Conservation (phyloP, 2,113 vertebrate species). For the Phrynocephalus versicolor region DNA sequence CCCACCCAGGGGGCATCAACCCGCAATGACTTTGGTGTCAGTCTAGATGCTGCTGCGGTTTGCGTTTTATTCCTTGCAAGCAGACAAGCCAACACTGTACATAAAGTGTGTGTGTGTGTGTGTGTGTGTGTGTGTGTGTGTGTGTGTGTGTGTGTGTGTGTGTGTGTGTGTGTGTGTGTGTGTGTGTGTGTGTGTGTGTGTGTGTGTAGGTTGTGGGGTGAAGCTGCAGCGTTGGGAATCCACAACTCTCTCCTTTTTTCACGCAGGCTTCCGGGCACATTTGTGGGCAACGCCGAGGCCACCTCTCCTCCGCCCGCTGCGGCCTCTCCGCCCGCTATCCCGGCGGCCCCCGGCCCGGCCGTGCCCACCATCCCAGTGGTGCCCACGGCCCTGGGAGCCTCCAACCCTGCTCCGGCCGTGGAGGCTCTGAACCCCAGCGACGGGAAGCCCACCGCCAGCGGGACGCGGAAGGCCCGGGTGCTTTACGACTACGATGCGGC, state of each 20-base stretch:
- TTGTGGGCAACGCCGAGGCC: conserved; percentile 79
- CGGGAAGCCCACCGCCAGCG: conserved; percentile 87
- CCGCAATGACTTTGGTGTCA: no score
- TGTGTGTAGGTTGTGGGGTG: not conserved
- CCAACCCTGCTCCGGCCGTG: conserved; percentile 61
- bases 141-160: fast-evolving
- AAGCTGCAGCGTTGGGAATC: no score
- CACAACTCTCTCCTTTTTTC: not conserved
- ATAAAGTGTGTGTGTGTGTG: no score
- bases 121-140: no score
- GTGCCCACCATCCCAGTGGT: conserved; percentile 76
- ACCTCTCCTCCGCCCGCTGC: conserved; percentile 65
- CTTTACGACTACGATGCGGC: conserved; percentile 95
- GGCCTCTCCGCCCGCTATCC: conserved; percentile 68
- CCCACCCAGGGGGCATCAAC: no score
- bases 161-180: no score
- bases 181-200: no score
- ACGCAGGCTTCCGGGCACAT: conserved; percentile 87
- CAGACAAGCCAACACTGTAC: no score
- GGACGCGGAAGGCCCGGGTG: conserved; percentile 92
- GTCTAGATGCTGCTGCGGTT: no score
- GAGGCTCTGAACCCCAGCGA: conserved; percentile 87
- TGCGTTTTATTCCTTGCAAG: not conserved
- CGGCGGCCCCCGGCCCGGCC: conserved; percentile 54
- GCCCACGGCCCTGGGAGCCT: conserved; percentile 60